Conservation (phyloP, 2,888 invertebrate genomes). For the Epicampocera succincta region DNA sequence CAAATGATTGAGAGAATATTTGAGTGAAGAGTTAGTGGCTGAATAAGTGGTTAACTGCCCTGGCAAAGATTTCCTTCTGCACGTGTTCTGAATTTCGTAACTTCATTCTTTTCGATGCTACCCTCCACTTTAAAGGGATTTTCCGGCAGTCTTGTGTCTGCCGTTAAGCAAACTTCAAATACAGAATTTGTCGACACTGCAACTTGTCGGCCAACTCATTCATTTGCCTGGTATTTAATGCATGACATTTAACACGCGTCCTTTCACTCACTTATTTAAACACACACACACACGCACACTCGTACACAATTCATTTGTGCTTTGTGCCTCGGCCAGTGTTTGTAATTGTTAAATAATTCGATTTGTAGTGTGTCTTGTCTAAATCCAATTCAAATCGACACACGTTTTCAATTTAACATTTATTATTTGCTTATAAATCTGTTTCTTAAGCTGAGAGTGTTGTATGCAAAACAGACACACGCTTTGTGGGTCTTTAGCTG, state of each 20-base stretch:
- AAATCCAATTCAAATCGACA: conserved; percentile 40
- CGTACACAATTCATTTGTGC: conserved; percentile 27
- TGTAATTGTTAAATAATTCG: conserved; percentile 70
- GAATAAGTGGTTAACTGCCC: conserved; percentile 25
- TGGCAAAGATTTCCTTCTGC: conserved; percentile 60
- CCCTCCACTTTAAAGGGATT: conserved; percentile 25
- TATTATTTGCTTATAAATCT: conserved; percentile 56
- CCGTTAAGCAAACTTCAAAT: conserved; percentile 56
- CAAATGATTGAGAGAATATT: conserved; percentile 29
- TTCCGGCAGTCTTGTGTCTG: conserved; percentile 35
- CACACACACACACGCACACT: conserved; percentile 9
- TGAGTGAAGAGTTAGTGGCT: conserved; percentile 30
- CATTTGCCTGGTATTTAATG: conserved; percentile 55
- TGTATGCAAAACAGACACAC: conserved; percentile 55
- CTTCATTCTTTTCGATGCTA: not conserved
- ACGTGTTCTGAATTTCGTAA: conserved; percentile 78
- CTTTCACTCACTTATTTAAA: conserved; percentile 31
- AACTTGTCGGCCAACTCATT: conserved; percentile 18
- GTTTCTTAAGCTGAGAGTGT: not conserved
- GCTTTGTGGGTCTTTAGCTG: conserved; percentile 4
- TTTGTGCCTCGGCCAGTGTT: conserved; percentile 2
- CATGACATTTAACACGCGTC: conserved; percentile 61
- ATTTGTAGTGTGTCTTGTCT: conserved; percentile 61
- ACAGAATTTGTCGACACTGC: conserved; percentile 40
- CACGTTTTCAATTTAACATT: conserved; percentile 66